Evolutionary conservation across 1,140 invertebrate genomes (phyloP).

Genomic region (Chironomus tepperi): DNA sequence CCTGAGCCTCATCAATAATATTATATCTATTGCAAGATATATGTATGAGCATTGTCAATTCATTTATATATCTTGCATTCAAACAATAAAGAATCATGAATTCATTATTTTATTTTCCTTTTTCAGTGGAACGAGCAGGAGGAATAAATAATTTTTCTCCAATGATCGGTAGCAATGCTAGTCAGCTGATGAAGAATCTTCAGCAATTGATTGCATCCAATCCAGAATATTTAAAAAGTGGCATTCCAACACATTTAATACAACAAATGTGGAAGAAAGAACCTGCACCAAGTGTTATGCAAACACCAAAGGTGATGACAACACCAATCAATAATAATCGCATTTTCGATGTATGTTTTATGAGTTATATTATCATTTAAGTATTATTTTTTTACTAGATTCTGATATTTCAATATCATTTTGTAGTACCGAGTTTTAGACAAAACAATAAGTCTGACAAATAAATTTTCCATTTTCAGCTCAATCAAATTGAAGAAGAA

Average conservation of each 20-base stretch:
- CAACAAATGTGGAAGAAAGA: slow-evolving; percentile 39
- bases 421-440: too few relatives aligned
- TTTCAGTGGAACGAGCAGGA: slow-evolving; percentile 51
- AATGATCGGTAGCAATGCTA: slow-evolving; percentile 42
- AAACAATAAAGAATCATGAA: too few relatives aligned
- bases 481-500: slow-evolving; percentile 53
- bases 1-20: background rate
- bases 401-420: background rate
- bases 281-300: slow-evolving; percentile 30
- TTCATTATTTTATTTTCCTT: too few relatives aligned
- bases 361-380: background rate
- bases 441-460: background rate
- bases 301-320: background rate
- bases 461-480: slow-evolving; percentile 24
- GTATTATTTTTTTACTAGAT: background rate
- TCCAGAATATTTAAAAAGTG: slow-evolving; percentile 38
- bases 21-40: background rate
- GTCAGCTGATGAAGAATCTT: slow-evolving; percentile 40
- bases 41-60: too few relatives aligned
- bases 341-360: slow-evolving; percentile 34
- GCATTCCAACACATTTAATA: slow-evolving; percentile 39
- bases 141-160: slow-evolving; percentile 43
- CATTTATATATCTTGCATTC: too few relatives aligned
- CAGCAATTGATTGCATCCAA: slow-evolving; percentile 36
- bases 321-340: background rate